Percentiles rank a stretch among this genome's conserved stretches.
These are phyloP conservation scores for Henricia sp. DNA, from an alignment of 53 echinoderm and acorn worm species.

Conservation along the genomic window DNA sequence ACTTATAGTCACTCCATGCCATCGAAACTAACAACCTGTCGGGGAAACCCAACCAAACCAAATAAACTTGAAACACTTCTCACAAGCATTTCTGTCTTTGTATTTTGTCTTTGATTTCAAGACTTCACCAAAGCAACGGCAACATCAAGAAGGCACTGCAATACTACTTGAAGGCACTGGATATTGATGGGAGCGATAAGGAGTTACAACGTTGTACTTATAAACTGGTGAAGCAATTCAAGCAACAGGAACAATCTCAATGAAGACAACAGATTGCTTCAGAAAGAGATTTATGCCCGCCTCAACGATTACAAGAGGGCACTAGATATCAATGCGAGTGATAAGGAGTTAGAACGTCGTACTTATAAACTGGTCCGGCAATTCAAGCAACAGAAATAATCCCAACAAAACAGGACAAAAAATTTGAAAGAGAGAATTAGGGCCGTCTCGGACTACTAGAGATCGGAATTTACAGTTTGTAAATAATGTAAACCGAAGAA, in stretches of 20 bases:
- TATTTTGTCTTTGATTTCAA: background rate
- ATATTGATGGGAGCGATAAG: slow-evolving; percentile 72
- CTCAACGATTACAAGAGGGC: slow-evolving; percentile 80
- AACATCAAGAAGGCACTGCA: slow-evolving; percentile 61
- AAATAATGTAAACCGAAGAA: too few species aligned
- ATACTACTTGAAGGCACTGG: slow-evolving; percentile 76
- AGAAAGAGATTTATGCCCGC: too few species aligned
- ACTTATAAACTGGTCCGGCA: slow-evolving; percentile 61
- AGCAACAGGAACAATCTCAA: too few species aligned
- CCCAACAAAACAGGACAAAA: too few species aligned
- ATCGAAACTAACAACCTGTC: too few species aligned
- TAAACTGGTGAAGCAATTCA: slow-evolving; percentile 59
- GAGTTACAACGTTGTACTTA: slow-evolving; percentile 65
- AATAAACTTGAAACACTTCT: too few species aligned
- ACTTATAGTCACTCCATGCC: too few species aligned
- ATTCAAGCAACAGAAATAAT: slow-evolving; percentile 56
- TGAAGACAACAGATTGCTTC: too few species aligned
- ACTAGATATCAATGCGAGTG: slow-evolving; percentile 71
- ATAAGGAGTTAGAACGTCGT: slow-evolving; percentile 65
- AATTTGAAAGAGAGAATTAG: too few species aligned
- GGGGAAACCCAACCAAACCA: too few species aligned
- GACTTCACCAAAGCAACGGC: slow-evolving; percentile 55
- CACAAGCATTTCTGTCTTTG: background rate
- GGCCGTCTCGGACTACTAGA: too few species aligned
- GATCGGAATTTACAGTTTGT: too few species aligned